Percentiles rank a stretch among this genome's conserved stretches.
These are phyloP conservation scores for Brachirus orientalis DNA, from an alignment of 2,113 vertebrate genomes.

Conservation along the genomic window DNA sequence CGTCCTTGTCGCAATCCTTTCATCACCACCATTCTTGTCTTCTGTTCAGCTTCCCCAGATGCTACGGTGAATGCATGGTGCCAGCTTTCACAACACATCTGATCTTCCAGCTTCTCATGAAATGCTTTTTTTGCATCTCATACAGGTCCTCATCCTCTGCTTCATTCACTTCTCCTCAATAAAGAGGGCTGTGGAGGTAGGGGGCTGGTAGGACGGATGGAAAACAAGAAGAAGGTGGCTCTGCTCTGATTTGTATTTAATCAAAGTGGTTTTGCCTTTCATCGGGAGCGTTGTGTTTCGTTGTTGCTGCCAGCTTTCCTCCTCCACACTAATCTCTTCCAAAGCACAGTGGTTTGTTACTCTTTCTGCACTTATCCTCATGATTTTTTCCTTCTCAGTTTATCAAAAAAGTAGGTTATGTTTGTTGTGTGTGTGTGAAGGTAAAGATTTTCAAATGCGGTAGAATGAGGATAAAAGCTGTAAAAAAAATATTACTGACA, in stretches of 20 bases:
- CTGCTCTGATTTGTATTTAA: slow-evolving; percentile 52
- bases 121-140: slow-evolving; percentile 22
- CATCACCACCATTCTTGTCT: slow-evolving; percentile 13
- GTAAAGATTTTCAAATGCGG: slow-evolving; percentile 26
- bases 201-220: slow-evolving; percentile 18
- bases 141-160: slow-evolving; percentile 12
- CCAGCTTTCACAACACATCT: slow-evolving; percentile 23
- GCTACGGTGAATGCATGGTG: slow-evolving; percentile 38
- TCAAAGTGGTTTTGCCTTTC: slow-evolving; percentile 60
- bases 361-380: slow-evolving; percentile 30
- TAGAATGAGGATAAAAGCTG: slow-evolving; percentile 1
- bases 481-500: background rate
- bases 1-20: slow-evolving; percentile 2
- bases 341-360: slow-evolving; percentile 44
- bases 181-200: slow-evolving; percentile 11
- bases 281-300: slow-evolving; percentile 38
- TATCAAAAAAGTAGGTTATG: slow-evolving; percentile 40
- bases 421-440: slow-evolving; percentile 14
- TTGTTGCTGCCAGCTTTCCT: slow-evolving; percentile 43
- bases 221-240: slow-evolving; percentile 20
- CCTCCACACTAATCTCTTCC: slow-evolving; percentile 45
- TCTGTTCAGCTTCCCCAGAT: slow-evolving; percentile 41
- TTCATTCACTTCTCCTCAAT: slow-evolving; percentile 29
- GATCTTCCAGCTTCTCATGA: slow-evolving; percentile 22
- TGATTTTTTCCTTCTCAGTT: slow-evolving; percentile 1